Conservation (phyloP, 2,113 vertebrate genomes). For the Gila orcuttii region DNA sequence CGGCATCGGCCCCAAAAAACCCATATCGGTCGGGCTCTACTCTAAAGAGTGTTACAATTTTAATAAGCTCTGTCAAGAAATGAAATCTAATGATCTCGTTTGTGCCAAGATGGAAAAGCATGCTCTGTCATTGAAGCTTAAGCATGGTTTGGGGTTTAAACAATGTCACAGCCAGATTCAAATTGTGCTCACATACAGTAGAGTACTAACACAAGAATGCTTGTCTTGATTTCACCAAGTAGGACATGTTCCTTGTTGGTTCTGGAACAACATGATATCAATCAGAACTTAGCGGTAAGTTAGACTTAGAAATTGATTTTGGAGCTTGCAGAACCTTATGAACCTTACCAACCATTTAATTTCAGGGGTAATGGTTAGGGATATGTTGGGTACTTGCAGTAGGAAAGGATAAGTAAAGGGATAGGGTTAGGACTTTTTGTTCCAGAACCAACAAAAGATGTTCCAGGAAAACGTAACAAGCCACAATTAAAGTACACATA, state of each 20-base stretch:
- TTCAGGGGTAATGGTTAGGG: background rate
- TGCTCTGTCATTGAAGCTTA: background rate
- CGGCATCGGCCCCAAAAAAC: too few species aligned
- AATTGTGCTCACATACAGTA: background rate
- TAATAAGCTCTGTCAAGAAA: background rate
- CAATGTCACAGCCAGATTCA: background rate
- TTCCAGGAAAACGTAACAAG: background rate
- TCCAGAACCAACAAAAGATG: background rate
- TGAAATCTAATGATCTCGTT: conserved; percentile 31
- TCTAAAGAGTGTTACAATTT: background rate
- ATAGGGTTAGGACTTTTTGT: background rate
- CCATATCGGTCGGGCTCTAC: background rate
- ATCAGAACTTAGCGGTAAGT: background rate
- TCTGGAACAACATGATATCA: background rate
- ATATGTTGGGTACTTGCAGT: background rate
- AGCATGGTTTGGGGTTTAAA: background rate
- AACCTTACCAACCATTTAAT: background rate
- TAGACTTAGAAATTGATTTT: background rate
- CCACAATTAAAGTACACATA: background rate
- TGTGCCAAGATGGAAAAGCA: conserved; percentile 11
- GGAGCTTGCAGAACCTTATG: background rate
- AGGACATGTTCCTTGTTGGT: background rate
- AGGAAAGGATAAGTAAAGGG: background rate
- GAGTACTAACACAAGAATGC: background rate
- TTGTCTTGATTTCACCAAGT: background rate